Evolutionary conservation across 2,113 vertebrate species (phyloP).

Genomic region (Cathartes aura): DNA sequence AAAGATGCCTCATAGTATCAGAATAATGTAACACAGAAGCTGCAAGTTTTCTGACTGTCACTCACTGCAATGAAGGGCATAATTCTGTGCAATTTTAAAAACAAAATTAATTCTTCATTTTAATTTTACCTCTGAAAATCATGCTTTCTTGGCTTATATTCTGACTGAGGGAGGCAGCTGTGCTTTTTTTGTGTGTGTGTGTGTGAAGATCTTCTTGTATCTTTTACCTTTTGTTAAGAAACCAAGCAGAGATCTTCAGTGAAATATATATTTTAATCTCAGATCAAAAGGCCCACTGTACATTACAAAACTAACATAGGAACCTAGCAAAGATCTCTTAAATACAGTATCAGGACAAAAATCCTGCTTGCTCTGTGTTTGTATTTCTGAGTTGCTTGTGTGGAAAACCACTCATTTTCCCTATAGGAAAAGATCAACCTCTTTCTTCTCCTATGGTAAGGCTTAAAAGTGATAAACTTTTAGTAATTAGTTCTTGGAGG

Average conservation of each 20-base stretch:
- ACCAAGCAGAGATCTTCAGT: neutral
- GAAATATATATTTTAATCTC: neutral
- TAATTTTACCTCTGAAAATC: neutral
- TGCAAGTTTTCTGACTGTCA: neutral
- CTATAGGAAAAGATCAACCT: neutral
- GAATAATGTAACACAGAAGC: neutral
- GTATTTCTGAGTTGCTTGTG: neutral
- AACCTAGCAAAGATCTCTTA: neutral
- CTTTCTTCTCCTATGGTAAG: neutral
- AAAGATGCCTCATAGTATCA: neutral
- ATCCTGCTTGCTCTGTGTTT: neutral
- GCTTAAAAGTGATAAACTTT: neutral
- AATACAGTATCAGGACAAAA: neutral
- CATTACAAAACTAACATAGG: neutral
- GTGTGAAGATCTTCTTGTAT: neutral
- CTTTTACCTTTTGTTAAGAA: neutral
- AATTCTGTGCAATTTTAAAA: neutral
- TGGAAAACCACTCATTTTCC: neutral
- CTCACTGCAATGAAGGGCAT: neutral
- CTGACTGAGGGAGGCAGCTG: neutral
- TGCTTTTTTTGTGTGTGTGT: neutral
- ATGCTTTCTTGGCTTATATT: neutral
- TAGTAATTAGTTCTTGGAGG: neutral
- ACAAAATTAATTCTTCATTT: neutral
- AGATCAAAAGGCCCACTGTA: neutral